Conservation (phyloP, 2,888 invertebrate genomes). For the Notodonta dromedarius region DNA sequence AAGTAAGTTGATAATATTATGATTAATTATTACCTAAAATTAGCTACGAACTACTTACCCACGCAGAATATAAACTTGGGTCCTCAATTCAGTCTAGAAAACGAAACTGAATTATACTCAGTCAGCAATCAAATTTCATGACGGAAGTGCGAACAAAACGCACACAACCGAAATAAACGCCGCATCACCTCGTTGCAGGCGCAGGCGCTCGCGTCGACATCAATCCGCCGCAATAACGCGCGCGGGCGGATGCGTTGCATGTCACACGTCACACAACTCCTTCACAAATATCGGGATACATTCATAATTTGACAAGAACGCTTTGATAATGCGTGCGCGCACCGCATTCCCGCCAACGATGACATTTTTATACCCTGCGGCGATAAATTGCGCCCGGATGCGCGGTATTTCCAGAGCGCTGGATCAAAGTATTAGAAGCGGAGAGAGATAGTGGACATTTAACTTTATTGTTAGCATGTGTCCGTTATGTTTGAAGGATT, state of each 20-base stretch:
- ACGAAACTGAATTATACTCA: conserved; percentile 17
- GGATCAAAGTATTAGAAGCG: conserved; percentile 67
- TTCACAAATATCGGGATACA: conserved; percentile 77
- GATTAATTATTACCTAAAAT: no score
- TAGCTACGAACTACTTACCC: no score
- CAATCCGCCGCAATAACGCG: conserved; percentile 49
- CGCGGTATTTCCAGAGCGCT: conserved; percentile 59
- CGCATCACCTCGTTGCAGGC: conserved; percentile 29
- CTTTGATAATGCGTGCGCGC: conserved; percentile 65
- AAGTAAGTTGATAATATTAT: conserved; percentile 49
- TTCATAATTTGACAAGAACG: conserved; percentile 73
- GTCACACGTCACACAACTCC: conserved; percentile 75
- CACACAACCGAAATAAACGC: conserved; percentile 56
- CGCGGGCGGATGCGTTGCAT: conserved; percentile 63
- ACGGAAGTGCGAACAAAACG: conserved; percentile 42
- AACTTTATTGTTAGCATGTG: conserved; percentile 72
- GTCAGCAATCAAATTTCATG: conserved; percentile 15
- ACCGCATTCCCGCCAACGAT: conserved; percentile 56
- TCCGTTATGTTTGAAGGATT: conserved; percentile 46
- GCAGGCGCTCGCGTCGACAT: conserved; percentile 42
- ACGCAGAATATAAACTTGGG: no score
- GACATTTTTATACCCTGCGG: conserved; percentile 70
- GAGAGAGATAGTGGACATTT: conserved; percentile 48
- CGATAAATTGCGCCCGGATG: conserved; percentile 74
- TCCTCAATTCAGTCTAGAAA: no score